Percentiles rank a stretch among this genome's conserved stretches.
phyloP scores from a whole-genome alignment of 2,888 invertebrate genomes.

The Girardia tigrina region DNA sequence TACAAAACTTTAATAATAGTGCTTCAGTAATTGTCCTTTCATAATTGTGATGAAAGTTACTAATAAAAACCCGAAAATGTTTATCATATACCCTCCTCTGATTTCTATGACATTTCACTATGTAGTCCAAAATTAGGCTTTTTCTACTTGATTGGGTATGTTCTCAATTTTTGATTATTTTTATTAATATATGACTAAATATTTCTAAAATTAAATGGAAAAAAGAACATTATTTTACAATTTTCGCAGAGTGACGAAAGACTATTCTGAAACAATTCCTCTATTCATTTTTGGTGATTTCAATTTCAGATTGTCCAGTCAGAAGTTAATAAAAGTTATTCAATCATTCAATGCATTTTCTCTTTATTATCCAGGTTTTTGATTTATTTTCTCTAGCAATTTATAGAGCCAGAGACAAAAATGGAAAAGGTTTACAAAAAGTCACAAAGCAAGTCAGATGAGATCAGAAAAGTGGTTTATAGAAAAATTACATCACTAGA shows the following conservation, averaged over 20 bases:
- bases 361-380: neutral
- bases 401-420: neutral
- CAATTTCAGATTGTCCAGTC: conserved; percentile 75
- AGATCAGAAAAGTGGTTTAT: conserved; percentile 13
- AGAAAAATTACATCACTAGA: neutral
- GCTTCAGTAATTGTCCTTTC: too few species aligned
- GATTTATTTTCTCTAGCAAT: conserved; percentile 25
- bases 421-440: conserved; percentile 16
- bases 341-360: conserved; percentile 9
- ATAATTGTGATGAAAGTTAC: too few species aligned
- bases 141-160: too few species aligned
- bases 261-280: conserved; percentile 63
- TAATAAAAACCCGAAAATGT: too few species aligned
- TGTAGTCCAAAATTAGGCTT: too few species aligned
- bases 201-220: too few species aligned
- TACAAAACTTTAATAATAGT: too few species aligned
- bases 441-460: neutral
- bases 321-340: conserved; percentile 31
- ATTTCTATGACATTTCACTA: too few species aligned
- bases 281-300: conserved; percentile 97
- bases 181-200: too few species aligned
- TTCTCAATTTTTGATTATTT: too few species aligned
- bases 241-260: conserved; percentile 66
- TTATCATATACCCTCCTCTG: too few species aligned
- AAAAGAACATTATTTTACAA: too few species aligned